Percentiles rank a stretch among this genome's conserved stretches.
These are phyloP conservation scores for Threskiornis aethiopicus DNA, from an alignment of 2,797 vertebrate species.

Conservation along the genomic window DNA sequence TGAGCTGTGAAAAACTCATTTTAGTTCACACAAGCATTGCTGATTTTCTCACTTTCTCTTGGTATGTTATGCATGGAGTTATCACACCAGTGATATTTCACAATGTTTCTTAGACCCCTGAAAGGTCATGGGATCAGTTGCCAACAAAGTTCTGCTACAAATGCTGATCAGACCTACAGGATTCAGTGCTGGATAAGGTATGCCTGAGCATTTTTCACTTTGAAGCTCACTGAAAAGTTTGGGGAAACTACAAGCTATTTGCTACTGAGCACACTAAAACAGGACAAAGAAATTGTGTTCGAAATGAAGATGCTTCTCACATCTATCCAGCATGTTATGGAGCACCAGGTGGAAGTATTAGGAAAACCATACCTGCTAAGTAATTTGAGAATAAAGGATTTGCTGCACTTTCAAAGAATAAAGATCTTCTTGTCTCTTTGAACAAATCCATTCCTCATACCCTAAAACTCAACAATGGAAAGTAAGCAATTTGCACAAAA, in stretches of 20 bases:
- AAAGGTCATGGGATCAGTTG: constrained; percentile 15
- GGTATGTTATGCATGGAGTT: constrained; percentile 20
- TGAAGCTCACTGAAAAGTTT: background rate
- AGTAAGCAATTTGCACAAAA: background rate
- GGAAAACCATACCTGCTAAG: background rate
- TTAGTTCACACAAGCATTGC: constrained; percentile 37
- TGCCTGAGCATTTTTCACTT: background rate
- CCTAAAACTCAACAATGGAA: background rate
- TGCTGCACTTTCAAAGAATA: background rate
- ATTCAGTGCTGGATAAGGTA: background rate
- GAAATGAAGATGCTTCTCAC: background rate
- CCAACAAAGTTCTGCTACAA: constrained; percentile 5
- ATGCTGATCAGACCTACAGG: background rate
- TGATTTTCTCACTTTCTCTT: constrained; percentile 55
- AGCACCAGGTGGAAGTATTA: background rate
- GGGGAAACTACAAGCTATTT: background rate
- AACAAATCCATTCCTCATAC: background rate
- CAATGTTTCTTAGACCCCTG: background rate
- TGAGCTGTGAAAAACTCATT: constrained; percentile 58
- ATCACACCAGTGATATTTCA: constrained; percentile 30
- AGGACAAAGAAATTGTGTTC: background rate
- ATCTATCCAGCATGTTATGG: background rate
- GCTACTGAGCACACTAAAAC: background rate
- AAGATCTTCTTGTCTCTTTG: background rate
- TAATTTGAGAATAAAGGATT: constrained; percentile 12